Evolutionary conservation across 2,888 invertebrate species (phyloP), one percentile per base, ranked within the genome.

Genomic region (Pimpla rufipes): DNA sequence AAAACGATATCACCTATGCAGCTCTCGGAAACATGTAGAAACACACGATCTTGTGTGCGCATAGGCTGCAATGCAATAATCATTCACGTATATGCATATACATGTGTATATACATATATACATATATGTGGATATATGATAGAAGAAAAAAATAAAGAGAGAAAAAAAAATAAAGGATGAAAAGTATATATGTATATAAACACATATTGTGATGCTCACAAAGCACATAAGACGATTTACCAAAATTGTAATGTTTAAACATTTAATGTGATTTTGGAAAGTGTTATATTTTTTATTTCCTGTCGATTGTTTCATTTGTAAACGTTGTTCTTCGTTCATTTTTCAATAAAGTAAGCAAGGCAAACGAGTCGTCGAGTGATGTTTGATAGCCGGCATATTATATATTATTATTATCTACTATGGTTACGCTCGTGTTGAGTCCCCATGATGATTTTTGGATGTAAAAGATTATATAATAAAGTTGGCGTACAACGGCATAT

Each of bases 251-350:
- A 84, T 81, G 90, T 92, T 89, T 92, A 91, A 92, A 92, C 88
- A 92, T 92, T 91, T 92, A 90, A 92, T 92, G 93, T 93, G 92
- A 93, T 93, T 93, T 93, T 93, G 91, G 91, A 92, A 92, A 92
- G 88, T 93, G 93, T 93, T 93, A 92, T 92, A 93, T 91, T 92
- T 93, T 93, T 93, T 92, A 92, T 93, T 93, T 93, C 90, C 91
- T 91, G 91, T 92, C 92, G 91, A 92, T 93, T 92, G 90, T 93
- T 93, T 93, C 88, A 92, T 92, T 92, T 93, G 91, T 93, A 92
- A 45, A 92, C 85, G 90, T 93, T 92, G 92, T 93, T 93, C 92
- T 92, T 92, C 92, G 92, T 93, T 93, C 92, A n/a, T 91, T 93
- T 92, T 93, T 92, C 91, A 93, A 93, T 93, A 93, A 93, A 93